Conservation (phyloP, 2,888 invertebrate genomes). For the Holacanthella duospinosa region DNA sequence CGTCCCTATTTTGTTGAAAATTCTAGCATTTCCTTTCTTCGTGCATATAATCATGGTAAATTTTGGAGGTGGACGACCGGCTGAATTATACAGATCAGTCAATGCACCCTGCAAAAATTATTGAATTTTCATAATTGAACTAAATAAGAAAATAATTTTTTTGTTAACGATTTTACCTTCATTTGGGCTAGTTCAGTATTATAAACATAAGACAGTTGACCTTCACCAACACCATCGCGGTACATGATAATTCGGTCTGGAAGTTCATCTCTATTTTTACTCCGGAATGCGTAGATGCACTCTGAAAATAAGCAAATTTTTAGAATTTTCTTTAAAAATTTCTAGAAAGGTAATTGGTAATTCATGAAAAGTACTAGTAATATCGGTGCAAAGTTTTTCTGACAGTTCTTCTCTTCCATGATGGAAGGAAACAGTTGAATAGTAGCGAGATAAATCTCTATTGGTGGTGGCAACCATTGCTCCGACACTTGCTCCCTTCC, state of each 20-base stretch:
- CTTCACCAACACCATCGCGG: constrained; percentile 30
- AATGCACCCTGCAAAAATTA: constrained; percentile 43
- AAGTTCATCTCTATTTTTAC: constrained; percentile 43
- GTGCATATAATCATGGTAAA: constrained; percentile 28
- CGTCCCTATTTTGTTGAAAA: constrained; percentile 9
- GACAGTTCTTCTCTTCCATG: constrained; percentile 19
- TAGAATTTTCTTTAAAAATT: not conserved
- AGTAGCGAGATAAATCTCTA: constrained; percentile 40
- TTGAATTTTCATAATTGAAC: not conserved
- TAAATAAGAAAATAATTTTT: not conserved
- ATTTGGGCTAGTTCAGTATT: constrained; percentile 23
- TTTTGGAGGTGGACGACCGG: constrained; percentile 14
- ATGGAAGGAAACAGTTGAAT: constrained; percentile 45
- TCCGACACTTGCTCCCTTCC: constrained; percentile 44
- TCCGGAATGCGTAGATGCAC: constrained; percentile 48
- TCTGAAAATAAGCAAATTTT: constrained; percentile 38
- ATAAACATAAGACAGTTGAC: constrained; percentile 23
- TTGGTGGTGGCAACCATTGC: constrained; percentile 21
- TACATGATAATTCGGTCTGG: constrained; percentile 47
- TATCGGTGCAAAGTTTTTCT: constrained; percentile 38
- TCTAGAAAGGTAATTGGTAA: not conserved
- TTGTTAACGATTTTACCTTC: constrained; percentile 23
- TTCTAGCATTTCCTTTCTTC: constrained; percentile 28
- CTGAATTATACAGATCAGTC: constrained; percentile 38
- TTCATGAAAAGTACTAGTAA: constrained; percentile 40